These are phyloP conservation scores for Leptoclinus maculatus DNA, from an alignment of 2,797 vertebrate species.

Conservation along the genomic window DNA sequence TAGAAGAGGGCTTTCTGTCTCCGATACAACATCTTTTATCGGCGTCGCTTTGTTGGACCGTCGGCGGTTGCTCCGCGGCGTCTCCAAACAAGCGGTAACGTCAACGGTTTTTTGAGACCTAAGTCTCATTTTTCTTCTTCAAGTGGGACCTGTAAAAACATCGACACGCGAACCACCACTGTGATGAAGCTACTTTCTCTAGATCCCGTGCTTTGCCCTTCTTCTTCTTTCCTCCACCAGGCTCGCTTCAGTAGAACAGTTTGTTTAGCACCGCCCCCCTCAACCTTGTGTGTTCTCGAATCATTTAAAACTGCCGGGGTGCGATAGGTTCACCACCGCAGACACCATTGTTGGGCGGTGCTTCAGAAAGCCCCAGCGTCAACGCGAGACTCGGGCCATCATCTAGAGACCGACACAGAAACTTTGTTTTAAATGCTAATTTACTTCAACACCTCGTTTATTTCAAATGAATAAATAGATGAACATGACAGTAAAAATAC, in stretches of 20 bases:
- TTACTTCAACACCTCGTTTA: background rate
- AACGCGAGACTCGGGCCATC: slow-evolving; percentile 65
- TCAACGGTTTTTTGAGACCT: slow-evolving; percentile 70
- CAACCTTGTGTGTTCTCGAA: slow-evolving; percentile 41
- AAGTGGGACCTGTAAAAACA: background rate
- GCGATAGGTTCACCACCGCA: slow-evolving; percentile 60
- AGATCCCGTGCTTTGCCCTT: background rate
- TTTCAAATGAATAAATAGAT: no score
- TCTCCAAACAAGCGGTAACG: slow-evolving; percentile 16
- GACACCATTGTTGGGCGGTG: slow-evolving; percentile 63
- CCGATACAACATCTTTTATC: slow-evolving; percentile 18
- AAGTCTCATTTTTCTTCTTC: slow-evolving; percentile 77
- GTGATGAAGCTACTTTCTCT: background rate
- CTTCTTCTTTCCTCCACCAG: background rate
- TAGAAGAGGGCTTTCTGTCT: slow-evolving; percentile 25
- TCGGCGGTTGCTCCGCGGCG: slow-evolving; percentile 45
- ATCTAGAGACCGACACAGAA: no score
- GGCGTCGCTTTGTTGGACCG: slow-evolving; percentile 36
- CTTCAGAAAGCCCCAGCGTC: slow-evolving; percentile 30
- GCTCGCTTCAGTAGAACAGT: background rate
- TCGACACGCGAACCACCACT: background rate
- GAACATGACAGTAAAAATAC: no score
- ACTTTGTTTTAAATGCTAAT: background rate
- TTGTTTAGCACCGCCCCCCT: slow-evolving; percentile 44
- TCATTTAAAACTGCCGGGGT: slow-evolving; percentile 63